A percentile compares a stretch with the other conserved stretches of the same genome.
These are phyloP conservation scores for Vanessa atalanta DNA, from an alignment of 1,140 invertebrate genomes.

Conservation along the genomic window DNA sequence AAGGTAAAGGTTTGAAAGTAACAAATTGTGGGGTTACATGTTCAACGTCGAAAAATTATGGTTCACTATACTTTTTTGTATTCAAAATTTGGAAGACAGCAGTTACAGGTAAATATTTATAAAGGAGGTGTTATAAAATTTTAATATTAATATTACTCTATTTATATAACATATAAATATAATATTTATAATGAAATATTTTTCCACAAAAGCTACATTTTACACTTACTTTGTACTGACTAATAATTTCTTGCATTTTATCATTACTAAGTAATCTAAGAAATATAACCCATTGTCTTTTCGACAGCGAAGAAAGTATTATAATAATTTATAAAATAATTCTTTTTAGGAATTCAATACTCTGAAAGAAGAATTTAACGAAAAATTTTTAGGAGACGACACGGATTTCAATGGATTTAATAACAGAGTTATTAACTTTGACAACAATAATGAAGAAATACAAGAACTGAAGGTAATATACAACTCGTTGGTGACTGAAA, in stretches of 20 bases:
- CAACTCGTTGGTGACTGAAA: too few relatives aligned
- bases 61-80: neutral
- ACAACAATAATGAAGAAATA: constrained; percentile 51
- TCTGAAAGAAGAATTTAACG: constrained; percentile 72
- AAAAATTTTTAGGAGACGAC: constrained; percentile 66
- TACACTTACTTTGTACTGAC: neutral
- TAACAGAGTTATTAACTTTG: constrained; percentile 38
- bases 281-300: neutral
- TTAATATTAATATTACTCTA: neutral
- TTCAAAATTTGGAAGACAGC: constrained; percentile 7
- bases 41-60: neutral
- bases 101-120: constrained; percentile 28
- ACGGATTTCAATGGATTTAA: constrained; percentile 56
- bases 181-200: neutral
- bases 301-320: neutral
- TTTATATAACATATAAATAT: neutral
- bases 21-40: neutral
- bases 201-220: neutral
- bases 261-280: neutral
- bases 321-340: constrained; percentile 10
- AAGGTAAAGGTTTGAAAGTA: constrained; percentile 3
- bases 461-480: constrained; percentile 59
- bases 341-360: constrained; percentile 67
- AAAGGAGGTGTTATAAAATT: neutral
- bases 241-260: neutral